phyloP scores from a whole-genome alignment of 1,140 invertebrate species.

The Dendroctonus ponderosae region DNA sequence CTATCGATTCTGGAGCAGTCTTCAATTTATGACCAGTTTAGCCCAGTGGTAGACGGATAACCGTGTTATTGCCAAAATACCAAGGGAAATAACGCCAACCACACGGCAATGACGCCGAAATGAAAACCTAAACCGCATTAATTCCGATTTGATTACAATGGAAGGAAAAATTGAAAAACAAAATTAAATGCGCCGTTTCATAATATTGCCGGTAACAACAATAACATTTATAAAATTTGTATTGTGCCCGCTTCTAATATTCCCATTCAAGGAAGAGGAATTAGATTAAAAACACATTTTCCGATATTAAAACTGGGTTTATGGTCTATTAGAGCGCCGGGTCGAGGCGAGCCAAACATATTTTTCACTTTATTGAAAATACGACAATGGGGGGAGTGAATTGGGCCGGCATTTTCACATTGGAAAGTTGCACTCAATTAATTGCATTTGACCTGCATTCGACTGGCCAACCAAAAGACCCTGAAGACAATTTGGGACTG shows the following conservation, averaged over 20 bases:
- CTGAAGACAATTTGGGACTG: no score
- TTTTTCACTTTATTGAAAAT: constrained; percentile 6
- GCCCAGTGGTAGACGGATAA: not conserved
- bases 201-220: constrained; percentile 4
- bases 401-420: no score
- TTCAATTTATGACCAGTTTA: not conserved
- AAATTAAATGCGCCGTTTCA: not conserved
- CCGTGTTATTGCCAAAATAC: not conserved
- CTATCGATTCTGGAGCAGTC: not conserved
- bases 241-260: constrained; percentile 1
- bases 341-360: not conserved
- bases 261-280: not conserved
- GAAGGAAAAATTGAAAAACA: no score
- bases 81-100: not conserved
- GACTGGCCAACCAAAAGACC: no score
- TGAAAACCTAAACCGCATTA: no score
- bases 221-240: constrained; percentile 9
- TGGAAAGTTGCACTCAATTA: no score
- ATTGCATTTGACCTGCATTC: no score
- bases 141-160: no score
- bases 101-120: no score
- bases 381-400: not conserved
- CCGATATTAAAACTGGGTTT: constrained; percentile 8
- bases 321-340: constrained; percentile 10
- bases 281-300: constrained; percentile 13